These are phyloP conservation scores for Heliconius hortense DNA, from an alignment of 2,888 invertebrate species.

Conservation along the genomic window DNA sequence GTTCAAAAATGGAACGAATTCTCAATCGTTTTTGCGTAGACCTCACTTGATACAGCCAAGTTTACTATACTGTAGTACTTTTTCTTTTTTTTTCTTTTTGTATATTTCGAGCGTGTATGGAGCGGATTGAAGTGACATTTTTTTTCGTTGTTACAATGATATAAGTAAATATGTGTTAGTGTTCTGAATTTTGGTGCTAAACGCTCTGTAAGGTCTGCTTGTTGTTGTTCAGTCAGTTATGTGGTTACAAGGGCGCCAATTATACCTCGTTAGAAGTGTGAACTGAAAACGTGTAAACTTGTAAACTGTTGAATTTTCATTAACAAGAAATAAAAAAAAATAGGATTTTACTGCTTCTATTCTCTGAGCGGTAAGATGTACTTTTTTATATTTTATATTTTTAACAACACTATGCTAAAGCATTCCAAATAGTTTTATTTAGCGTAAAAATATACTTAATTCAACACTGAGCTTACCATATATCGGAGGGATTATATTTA, in stretches of 20 bases:
- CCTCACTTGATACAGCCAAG: conserved; percentile 48
- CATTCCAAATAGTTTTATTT: no score
- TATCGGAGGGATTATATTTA: neutral
- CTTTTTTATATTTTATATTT: neutral
- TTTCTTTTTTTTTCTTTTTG: conserved; percentile 1
- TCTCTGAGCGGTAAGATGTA: conserved; percentile 38
- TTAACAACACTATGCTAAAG: neutral
- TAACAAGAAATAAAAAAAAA: conserved; percentile 32
- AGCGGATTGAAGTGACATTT: conserved; percentile 51
- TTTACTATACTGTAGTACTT: neutral
- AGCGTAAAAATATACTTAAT: no score
- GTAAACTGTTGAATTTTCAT: conserved; percentile 44
- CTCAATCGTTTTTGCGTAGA: conserved; percentile 57
- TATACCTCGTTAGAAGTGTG: conserved; percentile 71
- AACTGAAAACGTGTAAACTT: conserved; percentile 64
- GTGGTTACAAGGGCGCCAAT: conserved; percentile 74
- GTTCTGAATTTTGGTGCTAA: conserved; percentile 74
- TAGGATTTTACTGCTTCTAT: conserved; percentile 47
- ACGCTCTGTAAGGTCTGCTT: conserved; percentile 67
- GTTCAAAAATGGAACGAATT: conserved; percentile 62
- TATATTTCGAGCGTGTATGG: conserved; percentile 25
- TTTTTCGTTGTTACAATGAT: conserved; percentile 48
- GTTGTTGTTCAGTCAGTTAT: conserved; percentile 60
- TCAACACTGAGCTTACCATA: no score
- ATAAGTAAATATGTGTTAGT: conserved; percentile 51